A percentile compares a stretch with the other conserved stretches of the same genome.
Conservation (phyloP, 1,140 invertebrate species). For the Stegodyphus mimosarum region DNA sequence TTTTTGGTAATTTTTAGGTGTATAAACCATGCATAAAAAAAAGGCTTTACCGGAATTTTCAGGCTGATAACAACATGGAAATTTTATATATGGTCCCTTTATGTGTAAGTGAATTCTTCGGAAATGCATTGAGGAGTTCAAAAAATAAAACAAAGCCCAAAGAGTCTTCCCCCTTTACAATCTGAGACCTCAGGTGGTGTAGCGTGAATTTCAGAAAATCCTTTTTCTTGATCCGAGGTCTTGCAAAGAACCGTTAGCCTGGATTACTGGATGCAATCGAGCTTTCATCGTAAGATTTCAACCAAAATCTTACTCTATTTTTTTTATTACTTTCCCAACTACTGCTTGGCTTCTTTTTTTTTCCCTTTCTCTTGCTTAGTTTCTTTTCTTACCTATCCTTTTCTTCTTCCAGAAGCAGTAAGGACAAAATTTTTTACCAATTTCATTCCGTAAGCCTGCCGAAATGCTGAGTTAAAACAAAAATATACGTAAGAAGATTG, state of each 20-base stretch:
- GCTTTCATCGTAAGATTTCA: constrained; percentile 59
- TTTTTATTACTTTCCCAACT: neutral
- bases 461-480: too few relatives aligned
- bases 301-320: constrained; percentile 44
- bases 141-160: constrained; percentile 28
- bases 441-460: too few relatives aligned
- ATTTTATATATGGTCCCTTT: constrained; percentile 42
- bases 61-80: neutral
- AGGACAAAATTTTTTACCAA: too few relatives aligned
- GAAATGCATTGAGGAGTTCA: neutral
- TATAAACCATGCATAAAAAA: too few relatives aligned
- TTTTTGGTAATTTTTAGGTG: too few relatives aligned
- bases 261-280: constrained; percentile 57
- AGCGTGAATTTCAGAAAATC: constrained; percentile 61
- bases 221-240: constrained; percentile 38
- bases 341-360: too few relatives aligned
- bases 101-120: too few relatives aligned
- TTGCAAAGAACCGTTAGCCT: constrained; percentile 43
- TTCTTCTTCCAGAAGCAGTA: too few relatives aligned
- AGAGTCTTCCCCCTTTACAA: neutral
- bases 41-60: too few relatives aligned
- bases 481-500: too few relatives aligned
- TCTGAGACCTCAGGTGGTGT: constrained; percentile 56
- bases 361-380: too few relatives aligned
- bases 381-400: too few relatives aligned